Percentiles rank a stretch among this genome's conserved stretches.
Evolutionary conservation across 92 coral and sea anemone genomes (phyloP).

Genomic region (Porites lobata): DNA sequence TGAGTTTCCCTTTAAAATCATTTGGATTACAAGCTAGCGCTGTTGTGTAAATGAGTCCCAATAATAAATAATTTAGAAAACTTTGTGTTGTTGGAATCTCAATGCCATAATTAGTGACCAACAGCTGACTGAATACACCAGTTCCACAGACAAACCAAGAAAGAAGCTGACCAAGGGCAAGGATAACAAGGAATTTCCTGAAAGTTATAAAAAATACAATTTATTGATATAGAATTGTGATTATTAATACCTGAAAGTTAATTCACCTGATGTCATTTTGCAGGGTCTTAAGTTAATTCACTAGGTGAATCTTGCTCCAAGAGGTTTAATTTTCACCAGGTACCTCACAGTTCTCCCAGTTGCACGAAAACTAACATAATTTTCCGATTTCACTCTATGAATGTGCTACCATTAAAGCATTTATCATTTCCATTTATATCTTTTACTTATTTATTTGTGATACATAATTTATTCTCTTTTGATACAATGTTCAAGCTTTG

Average conservation of each 20-base stretch:
- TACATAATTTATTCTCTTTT: too few species aligned
- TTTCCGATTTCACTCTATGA: too few species aligned
- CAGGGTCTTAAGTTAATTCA: not conserved
- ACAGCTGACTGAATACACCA: slow-evolving; percentile 86
- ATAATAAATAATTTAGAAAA: slow-evolving; percentile 80
- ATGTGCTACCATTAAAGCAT: too few species aligned
- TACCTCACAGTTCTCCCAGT: too few species aligned
- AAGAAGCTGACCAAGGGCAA: slow-evolving; percentile 83
- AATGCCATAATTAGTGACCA: slow-evolving; percentile 61
- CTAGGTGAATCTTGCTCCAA: too few species aligned
- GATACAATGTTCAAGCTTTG: too few species aligned
- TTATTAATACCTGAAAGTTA: not conserved
- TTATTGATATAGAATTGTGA: not conserved
- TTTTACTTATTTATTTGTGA: too few species aligned
- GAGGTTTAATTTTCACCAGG: too few species aligned
- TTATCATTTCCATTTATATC: too few species aligned
- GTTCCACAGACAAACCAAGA: slow-evolving; percentile 90
- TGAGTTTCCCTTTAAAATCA: slow-evolving; percentile 55
- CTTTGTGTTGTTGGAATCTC: slow-evolving; percentile 89
- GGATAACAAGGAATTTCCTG: slow-evolving; percentile 68
- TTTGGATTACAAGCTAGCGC: slow-evolving; percentile 63
- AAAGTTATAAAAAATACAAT: not conserved
- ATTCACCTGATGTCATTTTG: too few species aligned
- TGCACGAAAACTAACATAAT: too few species aligned
- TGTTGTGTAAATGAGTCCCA: slow-evolving; percentile 67